phyloP scores from a whole-genome alignment of 1,140 invertebrate genomes.

The Coptotermes formosanus region DNA sequence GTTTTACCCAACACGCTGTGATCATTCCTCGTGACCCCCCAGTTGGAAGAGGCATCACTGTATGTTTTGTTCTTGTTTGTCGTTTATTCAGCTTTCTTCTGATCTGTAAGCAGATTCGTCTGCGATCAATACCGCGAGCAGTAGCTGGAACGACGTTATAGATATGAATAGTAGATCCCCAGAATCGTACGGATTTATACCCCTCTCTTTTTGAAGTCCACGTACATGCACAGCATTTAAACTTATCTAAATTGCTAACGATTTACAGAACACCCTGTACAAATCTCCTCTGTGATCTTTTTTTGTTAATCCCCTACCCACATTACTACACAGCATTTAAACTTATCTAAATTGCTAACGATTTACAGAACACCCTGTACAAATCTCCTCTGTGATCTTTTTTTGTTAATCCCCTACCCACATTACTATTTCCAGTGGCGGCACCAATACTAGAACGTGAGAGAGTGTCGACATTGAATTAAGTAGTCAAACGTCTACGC shows the following conservation, averaged over 20 bases:
- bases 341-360: not conserved
- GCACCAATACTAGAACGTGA: not conserved
- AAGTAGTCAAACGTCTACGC: not conserved
- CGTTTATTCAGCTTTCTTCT: not conserved
- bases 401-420: no score
- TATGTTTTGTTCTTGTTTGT: not conserved
- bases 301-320: no score
- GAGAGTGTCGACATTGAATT: not conserved
- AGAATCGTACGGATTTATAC: not conserved
- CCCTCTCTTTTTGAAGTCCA: no score
- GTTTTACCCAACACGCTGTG: no score
- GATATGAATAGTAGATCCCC: not conserved
- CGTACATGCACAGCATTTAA: not conserved
- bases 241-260: not conserved
- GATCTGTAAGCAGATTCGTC: not conserved
- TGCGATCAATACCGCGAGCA: not conserved
- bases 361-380: not conserved
- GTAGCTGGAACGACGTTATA: not conserved
- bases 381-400: no score
- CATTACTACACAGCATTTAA: not conserved
- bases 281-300: no score
- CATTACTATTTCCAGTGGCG: not conserved
- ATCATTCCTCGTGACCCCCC: no score
- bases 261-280: not conserved
- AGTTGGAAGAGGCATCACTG: not conserved